Evolutionary conservation across 2,888 invertebrate species (phyloP).

Genomic region (Agelastica alni): DNA sequence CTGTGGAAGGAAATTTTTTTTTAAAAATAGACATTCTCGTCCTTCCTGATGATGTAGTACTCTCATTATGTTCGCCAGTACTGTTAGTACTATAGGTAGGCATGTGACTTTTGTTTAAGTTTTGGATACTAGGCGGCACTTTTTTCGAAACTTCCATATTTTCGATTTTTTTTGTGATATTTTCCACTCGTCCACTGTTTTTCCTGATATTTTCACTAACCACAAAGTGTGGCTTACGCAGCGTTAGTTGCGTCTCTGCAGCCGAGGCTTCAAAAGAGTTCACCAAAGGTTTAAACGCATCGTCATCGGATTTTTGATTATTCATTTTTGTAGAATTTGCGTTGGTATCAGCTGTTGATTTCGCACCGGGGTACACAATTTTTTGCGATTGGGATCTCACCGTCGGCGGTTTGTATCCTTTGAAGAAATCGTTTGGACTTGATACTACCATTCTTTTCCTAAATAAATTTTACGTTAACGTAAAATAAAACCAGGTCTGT

Average conservation of each 20-base stretch:
- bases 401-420: not conserved
- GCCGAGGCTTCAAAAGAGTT: too few species aligned
- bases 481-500: not conserved
- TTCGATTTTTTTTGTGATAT: not conserved
- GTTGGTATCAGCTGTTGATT: not conserved
- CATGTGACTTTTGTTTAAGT: not conserved
- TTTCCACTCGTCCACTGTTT: not conserved
- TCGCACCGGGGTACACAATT: slow-evolving; percentile 6
- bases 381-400: slow-evolving; percentile 5
- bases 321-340: not conserved
- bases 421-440: not conserved
- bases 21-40: too few species aligned
- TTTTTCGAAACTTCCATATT: not conserved
- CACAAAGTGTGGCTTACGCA: too few species aligned
- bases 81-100: not conserved
- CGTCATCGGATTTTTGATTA: too few species aligned
- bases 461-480: not conserved
- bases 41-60: too few species aligned
- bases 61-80: too few species aligned
- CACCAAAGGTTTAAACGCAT: too few species aligned
- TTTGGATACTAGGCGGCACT: not conserved
- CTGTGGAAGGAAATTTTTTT: not conserved
- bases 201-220: too few species aligned
- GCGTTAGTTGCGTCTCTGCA: too few species aligned
- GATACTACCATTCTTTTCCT: slow-evolving; percentile 6